phyloP scores from a whole-genome alignment of 30 jellyfish, hydroid and myxozoan genomes.

The Cassiopea xamachana region DNA sequence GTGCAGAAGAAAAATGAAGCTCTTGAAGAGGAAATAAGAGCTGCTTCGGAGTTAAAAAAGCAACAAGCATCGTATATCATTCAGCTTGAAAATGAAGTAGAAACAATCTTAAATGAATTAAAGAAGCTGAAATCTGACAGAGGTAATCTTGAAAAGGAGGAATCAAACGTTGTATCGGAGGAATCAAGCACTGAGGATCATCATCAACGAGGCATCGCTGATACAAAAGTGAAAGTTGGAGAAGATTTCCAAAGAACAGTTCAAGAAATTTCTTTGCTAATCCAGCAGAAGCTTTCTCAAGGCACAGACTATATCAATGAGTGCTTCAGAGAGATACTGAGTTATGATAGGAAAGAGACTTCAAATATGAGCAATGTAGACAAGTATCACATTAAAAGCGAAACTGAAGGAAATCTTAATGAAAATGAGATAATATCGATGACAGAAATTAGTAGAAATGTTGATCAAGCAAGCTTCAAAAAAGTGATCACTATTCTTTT shows the following conservation, averaged over 20 bases:
- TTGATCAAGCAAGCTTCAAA: neutral
- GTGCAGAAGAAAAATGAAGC: neutral
- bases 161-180: neutral
- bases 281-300: neutral
- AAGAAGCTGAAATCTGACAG: neutral
- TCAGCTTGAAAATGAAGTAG: neutral
- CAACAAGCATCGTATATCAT: neutral
- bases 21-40: neutral
- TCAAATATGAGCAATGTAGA: too few species aligned
- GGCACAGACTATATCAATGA: neutral
- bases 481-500: neutral
- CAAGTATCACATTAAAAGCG: neutral
- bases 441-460: neutral
- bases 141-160: neutral
- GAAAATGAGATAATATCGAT: neutral
- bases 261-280: neutral
- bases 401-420: neutral
- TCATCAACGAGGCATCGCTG: neutral
- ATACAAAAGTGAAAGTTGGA: neutral
- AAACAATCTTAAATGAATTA: neutral
- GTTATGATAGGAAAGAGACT: neutral
- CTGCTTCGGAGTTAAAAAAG: neutral
- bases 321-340: neutral
- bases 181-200: neutral
- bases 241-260: neutral